A percentile compares a stretch with the other conserved stretches of the same genome.
These are phyloP conservation scores for Napeogenes sylphis DNA, from an alignment of 2,888 invertebrate genomes.

Conservation along the genomic window DNA sequence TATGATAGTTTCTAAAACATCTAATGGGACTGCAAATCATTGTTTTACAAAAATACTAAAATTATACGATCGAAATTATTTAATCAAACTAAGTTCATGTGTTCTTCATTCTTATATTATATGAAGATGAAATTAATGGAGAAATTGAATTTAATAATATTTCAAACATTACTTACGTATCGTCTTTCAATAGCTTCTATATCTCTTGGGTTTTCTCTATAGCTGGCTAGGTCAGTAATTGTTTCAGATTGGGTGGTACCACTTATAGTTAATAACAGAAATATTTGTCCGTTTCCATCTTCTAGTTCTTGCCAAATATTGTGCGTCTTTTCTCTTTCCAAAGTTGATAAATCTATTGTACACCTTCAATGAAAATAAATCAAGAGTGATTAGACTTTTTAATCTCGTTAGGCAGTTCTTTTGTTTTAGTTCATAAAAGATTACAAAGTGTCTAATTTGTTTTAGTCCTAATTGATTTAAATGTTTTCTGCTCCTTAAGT, in stretches of 20 bases:
- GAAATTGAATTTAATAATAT: too few relatives aligned
- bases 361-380: slow-evolving; percentile 76
- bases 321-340: slow-evolving; percentile 95
- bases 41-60: too few relatives aligned
- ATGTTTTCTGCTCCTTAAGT: too few relatives aligned
- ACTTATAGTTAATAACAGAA: slow-evolving; percentile 94
- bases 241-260: slow-evolving; percentile 96
- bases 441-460: too few relatives aligned
- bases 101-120: background rate
- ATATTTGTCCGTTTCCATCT: slow-evolving; percentile 92
- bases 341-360: slow-evolving; percentile 87
- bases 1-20: too few relatives aligned
- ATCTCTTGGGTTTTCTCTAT: slow-evolving; percentile 88
- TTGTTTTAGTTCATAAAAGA: too few relatives aligned
- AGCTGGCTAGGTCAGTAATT: slow-evolving; percentile 91
- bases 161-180: slow-evolving; percentile 80
- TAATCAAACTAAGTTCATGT: background rate
- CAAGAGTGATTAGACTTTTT: background rate
- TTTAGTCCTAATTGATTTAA: too few relatives aligned
- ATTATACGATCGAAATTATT: background rate
- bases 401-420: too few relatives aligned
- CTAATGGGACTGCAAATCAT: too few relatives aligned
- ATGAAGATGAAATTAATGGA: too few relatives aligned
- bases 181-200: slow-evolving; percentile 78
- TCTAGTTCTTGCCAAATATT: slow-evolving; percentile 92